Evolutionary conservation across 2,888 invertebrate genomes (phyloP), one percentile per base, ranked within the genome.

Genomic region (Proisotoma minuta): DNA sequence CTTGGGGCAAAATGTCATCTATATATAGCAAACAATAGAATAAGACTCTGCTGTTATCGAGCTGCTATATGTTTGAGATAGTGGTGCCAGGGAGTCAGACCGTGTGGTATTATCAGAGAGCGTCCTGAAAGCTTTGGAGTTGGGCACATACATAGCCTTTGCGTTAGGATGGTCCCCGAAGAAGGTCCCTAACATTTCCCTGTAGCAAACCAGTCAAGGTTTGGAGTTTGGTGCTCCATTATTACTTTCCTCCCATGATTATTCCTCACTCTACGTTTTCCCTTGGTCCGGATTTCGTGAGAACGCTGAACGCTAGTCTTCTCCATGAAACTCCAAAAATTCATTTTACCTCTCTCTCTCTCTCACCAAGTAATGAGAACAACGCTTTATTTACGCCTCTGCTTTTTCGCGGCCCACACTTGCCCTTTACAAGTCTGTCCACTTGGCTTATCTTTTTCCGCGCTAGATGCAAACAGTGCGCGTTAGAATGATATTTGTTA

Each of bases 161-260:
- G n/a, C n/a, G n/a, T n/a, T 43, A 15, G 43, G 43, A n/a, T 43
- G 43, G 43, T n/a, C 43, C 43, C 43, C 43, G 43, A 43, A n/a
- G 5, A n/a, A 5, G 15, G 18, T 43, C 43, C 43, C 43, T 20
- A 12, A 15, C 18, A n/a, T n/a, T n/a, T n/a, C n/a, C n/a, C n/a
- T n/a, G n/a, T n/a, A n/a, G 18, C 5, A 43, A 43, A 43, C 5
- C 4, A 5, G 5, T 5, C 18, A n/a, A 18, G 43, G 43, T 43
- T 18, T 5, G 20, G 43, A n/a, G 18, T 43, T 43, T 43, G 5
- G 34, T 34, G 43, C 20, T 43, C 43, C 43, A 43, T 43, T 43
- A 43, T 43, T 43, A 43, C 43, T 43, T 43, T 43, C 43, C 43
- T 43, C 43, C 43, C 43, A 43, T 43, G 43, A 43, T 43, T 43